These are phyloP conservation scores for Thinocorus orbignyianus DNA, from an alignment of 2,113 vertebrate species.

Conservation along the genomic window DNA sequence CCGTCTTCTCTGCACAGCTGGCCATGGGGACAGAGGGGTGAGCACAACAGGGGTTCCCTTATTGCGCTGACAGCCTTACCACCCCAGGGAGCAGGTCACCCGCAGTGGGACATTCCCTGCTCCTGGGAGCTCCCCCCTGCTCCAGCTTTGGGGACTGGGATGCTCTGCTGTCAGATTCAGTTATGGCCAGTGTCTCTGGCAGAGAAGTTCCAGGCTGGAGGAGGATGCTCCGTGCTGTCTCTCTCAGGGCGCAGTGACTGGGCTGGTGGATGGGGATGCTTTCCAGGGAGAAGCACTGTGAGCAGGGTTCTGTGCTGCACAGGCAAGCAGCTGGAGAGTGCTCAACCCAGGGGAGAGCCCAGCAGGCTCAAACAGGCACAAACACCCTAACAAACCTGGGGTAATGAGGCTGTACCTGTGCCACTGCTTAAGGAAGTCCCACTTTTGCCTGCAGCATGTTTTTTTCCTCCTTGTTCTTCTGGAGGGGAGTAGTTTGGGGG, in stretches of 20 bases:
- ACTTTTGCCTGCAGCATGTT: not conserved
- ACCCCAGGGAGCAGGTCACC: not conserved
- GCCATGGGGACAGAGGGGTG: not conserved
- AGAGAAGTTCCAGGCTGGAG: not conserved
- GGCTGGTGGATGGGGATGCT: not conserved
- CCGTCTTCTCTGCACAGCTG: not conserved
- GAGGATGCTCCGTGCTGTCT: not conserved
- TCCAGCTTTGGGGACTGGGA: not conserved
- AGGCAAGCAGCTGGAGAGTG: not conserved
- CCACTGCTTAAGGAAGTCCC: not conserved
- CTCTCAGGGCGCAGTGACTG: not conserved
- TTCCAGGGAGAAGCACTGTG: not conserved
- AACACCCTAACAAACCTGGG: not conserved
- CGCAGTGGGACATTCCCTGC: no score
- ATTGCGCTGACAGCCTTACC: not conserved
- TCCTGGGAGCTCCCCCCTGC: not conserved
- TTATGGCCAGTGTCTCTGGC: not conserved
- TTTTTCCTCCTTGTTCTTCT: not conserved
- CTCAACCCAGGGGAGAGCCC: not conserved
- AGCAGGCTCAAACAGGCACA: constrained; percentile 14
- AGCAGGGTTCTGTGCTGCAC: not conserved
- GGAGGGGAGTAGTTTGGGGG: not conserved
- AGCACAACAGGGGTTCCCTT: not conserved
- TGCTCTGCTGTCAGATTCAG: rapidly evolving
- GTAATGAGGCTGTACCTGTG: not conserved